phyloP scores from a whole-genome alignment of 2,797 vertebrate species.

The Gymnoscopelus microlampas region DNA sequence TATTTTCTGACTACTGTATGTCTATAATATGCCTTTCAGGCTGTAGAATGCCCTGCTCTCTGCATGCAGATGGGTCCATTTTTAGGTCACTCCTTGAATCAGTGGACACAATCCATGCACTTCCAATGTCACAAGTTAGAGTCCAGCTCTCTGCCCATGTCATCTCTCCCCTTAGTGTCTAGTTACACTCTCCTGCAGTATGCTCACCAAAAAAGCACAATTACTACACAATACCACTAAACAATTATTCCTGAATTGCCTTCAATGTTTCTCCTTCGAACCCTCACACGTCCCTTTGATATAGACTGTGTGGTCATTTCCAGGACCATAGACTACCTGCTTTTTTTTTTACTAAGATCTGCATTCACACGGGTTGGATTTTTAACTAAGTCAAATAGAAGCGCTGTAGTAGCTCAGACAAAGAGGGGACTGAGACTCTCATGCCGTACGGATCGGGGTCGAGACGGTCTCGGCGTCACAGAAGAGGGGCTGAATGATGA shows the following conservation, averaged over 20 bases:
- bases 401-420: slow-evolving; percentile 53
- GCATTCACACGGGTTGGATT: slow-evolving; percentile 58
- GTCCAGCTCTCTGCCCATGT: slow-evolving; percentile 30
- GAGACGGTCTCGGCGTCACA: slow-evolving; percentile 32
- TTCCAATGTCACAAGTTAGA: slow-evolving; percentile 32
- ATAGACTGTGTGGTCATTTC: neutral
- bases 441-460: slow-evolving; percentile 41
- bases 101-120: slow-evolving; percentile 14
- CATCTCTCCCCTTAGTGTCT: slow-evolving; percentile 11
- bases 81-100: neutral
- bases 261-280: too few species aligned
- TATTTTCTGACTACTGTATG: too few species aligned
- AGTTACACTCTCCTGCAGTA: slow-evolving; percentile 16
- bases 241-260: too few species aligned
- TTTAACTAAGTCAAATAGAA: slow-evolving; percentile 71
- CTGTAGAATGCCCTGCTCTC: neutral
- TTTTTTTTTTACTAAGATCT: slow-evolving; percentile 37
- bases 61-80: neutral
- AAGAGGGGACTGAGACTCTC: slow-evolving; percentile 54
- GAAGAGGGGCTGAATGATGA: slow-evolving; percentile 23
- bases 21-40: neutral
- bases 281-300: neutral
- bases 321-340: slow-evolving; percentile 21
- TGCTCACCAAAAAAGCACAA: slow-evolving; percentile 11
- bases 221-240: too few species aligned